Conservation (phyloP, 23 tunicate genomes). For the Styela clava region DNA sequence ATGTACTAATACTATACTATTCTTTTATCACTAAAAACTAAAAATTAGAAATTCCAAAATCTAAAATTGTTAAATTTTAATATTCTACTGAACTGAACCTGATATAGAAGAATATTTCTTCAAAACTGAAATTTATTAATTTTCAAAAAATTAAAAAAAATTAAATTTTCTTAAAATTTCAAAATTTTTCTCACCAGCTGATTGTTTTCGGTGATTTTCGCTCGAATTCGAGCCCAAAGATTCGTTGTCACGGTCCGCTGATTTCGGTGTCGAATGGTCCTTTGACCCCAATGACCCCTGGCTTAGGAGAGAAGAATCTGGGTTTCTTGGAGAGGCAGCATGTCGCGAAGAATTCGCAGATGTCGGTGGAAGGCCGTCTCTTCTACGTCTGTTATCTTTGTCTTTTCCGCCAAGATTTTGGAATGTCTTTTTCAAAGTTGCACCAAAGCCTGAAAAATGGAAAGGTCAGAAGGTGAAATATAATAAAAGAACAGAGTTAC, state of each 20-base stretch:
- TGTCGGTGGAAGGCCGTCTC: constrained; percentile 53
- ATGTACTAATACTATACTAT: too few relatives aligned
- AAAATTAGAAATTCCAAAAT: too few relatives aligned
- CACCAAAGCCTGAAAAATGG: constrained; percentile 68
- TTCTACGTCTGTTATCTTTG: constrained; percentile 40
- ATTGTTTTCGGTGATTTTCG: constrained; percentile 11
- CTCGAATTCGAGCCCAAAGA: constrained; percentile 25
- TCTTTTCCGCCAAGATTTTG: constrained; percentile 67
- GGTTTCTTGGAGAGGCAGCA: background rate
- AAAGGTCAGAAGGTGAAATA: too few relatives aligned
- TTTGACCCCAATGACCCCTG: constrained; percentile 31
- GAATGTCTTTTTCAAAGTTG: constrained; percentile 78
- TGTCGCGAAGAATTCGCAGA: constrained; percentile 8
- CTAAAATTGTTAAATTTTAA: too few relatives aligned
- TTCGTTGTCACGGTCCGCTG: constrained; percentile 24
- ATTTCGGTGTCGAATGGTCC: constrained; percentile 10
- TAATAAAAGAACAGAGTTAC: background rate
- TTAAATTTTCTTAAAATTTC: too few relatives aligned
- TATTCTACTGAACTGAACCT: too few relatives aligned
- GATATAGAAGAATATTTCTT: too few relatives aligned
- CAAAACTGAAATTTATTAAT: too few relatives aligned
- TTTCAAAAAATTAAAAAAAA: too few relatives aligned
- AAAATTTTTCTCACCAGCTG: too few relatives aligned
- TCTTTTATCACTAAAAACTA: too few relatives aligned
- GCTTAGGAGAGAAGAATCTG: constrained; percentile 25